These are phyloP conservation scores for Progne subis DNA, from an alignment of 2,113 vertebrate genomes.

Conservation along the genomic window DNA sequence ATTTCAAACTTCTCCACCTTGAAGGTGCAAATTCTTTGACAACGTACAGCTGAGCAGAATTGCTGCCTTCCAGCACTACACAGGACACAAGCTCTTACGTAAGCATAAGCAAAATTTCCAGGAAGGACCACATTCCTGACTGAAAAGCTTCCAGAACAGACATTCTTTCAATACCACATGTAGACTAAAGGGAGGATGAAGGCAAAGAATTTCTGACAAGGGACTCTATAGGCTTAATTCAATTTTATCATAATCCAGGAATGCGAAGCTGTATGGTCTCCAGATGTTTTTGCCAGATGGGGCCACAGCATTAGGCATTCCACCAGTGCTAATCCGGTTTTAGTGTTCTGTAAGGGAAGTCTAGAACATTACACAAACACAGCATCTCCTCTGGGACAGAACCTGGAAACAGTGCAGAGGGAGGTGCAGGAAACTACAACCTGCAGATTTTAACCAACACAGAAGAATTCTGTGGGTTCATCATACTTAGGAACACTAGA, in stretches of 20 bases:
- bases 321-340: not conserved
- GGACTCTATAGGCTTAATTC: not conserved
- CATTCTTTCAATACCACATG: slow-evolving; percentile 26
- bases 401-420: not conserved
- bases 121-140: slow-evolving; percentile 20
- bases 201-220: not conserved
- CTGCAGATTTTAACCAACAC: not conserved
- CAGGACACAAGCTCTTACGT: not conserved
- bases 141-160: slow-evolving; percentile 9
- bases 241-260: not conserved
- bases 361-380: not conserved
- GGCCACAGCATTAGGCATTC: not conserved
- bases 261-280: not conserved
- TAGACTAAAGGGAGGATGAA: not conserved
- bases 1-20: not conserved
- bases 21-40: not conserved
- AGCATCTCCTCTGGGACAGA: not conserved
- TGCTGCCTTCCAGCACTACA: not conserved
- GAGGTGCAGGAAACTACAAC: not conserved
- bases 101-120: not conserved
- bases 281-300: slow-evolving; percentile 29
- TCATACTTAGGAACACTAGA: not conserved
- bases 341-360: not conserved
- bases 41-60: not conserved
- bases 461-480: not conserved